These are phyloP conservation scores for Dicycla oo DNA, from an alignment of 2,888 invertebrate genomes.

Conservation along the genomic window DNA sequence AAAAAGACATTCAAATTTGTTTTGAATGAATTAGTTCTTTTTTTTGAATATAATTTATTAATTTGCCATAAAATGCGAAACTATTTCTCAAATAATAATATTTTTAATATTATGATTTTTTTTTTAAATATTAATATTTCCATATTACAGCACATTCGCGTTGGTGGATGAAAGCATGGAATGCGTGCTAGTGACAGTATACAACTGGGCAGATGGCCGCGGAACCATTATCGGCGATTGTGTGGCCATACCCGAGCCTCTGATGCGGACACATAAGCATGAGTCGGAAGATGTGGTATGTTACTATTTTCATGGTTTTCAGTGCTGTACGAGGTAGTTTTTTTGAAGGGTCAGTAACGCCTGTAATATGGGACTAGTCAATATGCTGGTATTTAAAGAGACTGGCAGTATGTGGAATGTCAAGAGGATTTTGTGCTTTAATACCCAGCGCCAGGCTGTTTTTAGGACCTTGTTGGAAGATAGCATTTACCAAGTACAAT, in stretches of 20 bases:
- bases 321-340: neutral
- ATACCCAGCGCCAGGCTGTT: neutral
- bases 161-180: conserved; percentile 93
- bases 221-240: conserved; percentile 96
- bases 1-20: neutral
- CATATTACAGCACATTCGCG: conserved; percentile 93
- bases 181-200: conserved; percentile 94
- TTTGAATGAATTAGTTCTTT: neutral
- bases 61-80: neutral
- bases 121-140: neutral
- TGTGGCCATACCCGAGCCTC: conserved; percentile 95
- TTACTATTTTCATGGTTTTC: conserved; percentile 18
- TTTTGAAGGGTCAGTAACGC: neutral
- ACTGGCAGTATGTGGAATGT: neutral
- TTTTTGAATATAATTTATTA: neutral
- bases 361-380: neutral
- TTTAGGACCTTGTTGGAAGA: neutral
- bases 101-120: no score
- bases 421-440: neutral
- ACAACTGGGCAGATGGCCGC: conserved; percentile 95
- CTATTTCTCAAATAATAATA: conserved; percentile 7
- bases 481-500: neutral
- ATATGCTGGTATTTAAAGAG: neutral
- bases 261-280: conserved; percentile 90
- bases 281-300: conserved; percentile 72